Conservation (phyloP, 2,113 vertebrate species). For the Daboia siamensis region DNA sequence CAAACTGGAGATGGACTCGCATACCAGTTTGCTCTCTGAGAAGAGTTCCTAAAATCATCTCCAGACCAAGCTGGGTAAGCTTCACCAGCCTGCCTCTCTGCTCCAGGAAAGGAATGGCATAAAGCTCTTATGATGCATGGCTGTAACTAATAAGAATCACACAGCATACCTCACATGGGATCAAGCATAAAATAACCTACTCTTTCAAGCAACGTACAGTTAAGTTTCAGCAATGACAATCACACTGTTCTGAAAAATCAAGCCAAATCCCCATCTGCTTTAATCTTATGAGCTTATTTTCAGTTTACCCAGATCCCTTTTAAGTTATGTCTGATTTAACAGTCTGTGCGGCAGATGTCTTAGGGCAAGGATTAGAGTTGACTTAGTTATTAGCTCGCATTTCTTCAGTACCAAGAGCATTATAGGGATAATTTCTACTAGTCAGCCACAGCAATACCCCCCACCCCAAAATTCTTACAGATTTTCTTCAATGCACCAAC, state of each 20-base stretch:
- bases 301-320: constrained; percentile 10
- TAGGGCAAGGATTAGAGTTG: not conserved
- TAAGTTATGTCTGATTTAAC: constrained; percentile 6
- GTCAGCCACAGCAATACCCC: not conserved
- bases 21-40: not conserved
- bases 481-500: not conserved
- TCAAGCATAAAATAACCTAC: not conserved
- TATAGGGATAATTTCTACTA: not conserved
- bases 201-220: not conserved
- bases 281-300: constrained; percentile 6
- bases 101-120: not conserved
- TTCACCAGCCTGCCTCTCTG: not conserved
- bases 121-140: not conserved
- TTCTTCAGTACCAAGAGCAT: not conserved
- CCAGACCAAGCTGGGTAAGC: not conserved
- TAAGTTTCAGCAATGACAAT: not conserved
- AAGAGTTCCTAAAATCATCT: not conserved
- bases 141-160: not conserved
- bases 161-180: not conserved
- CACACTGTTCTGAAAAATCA: not conserved
- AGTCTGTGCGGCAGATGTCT: not conserved
- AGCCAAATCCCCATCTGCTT: not conserved
- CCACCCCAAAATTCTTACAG: not conserved
- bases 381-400: not conserved
- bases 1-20: not conserved